Percentiles rank a stretch among this genome's conserved stretches.
These are phyloP conservation scores for Brachypteracias leptosomus DNA, from an alignment of 2,113 vertebrate species.

Conservation along the genomic window DNA sequence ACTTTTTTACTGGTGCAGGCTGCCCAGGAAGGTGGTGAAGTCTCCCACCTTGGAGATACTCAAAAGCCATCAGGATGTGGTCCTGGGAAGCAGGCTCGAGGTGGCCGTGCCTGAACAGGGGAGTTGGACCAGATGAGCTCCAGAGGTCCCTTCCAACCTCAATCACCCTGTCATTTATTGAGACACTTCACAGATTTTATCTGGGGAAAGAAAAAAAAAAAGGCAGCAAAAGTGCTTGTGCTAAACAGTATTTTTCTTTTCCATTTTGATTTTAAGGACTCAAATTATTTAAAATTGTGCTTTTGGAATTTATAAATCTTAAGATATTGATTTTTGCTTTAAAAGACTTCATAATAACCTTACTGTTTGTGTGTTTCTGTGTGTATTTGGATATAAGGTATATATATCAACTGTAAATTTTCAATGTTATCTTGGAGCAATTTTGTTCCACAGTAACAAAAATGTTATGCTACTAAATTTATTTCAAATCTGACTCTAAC, in stretches of 20 bases:
- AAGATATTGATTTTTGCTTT: neutral
- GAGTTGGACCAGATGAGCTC: neutral
- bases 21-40: neutral
- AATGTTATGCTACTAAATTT: neutral
- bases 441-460: neutral
- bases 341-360: neutral
- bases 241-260: neutral
- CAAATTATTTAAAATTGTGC: neutral
- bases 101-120: neutral
- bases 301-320: neutral
- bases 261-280: neutral
- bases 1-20: neutral
- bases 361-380: neutral
- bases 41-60: neutral
- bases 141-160: neutral
- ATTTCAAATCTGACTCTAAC: neutral
- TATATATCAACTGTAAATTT: neutral
- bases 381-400: neutral
- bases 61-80: neutral
- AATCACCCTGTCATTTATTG: neutral
- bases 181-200: neutral
- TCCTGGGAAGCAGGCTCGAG: neutral
- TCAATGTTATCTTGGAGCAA: neutral
- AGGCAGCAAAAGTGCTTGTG: neutral
- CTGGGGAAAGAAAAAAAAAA: neutral